Percentiles rank a stretch among this genome's conserved stretches.
These are phyloP conservation scores for Dastarcus helophoroides DNA, from an alignment of 2,888 invertebrate species.

Conservation along the genomic window DNA sequence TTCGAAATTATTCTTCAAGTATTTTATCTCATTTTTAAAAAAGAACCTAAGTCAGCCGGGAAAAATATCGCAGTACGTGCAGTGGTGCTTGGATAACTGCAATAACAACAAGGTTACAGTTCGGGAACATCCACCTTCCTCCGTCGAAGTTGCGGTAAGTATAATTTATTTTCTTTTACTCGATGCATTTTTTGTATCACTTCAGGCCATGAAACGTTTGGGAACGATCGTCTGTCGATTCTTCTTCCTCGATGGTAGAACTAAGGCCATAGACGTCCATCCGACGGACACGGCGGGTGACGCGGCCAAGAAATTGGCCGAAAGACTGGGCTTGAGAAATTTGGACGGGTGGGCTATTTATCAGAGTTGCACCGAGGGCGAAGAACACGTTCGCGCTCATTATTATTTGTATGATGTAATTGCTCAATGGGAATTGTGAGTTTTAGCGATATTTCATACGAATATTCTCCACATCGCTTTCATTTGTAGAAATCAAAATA, in stretches of 20 bases:
- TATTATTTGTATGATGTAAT: constrained; percentile 91
- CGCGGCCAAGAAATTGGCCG: constrained; percentile 78
- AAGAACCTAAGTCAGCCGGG: constrained; percentile 58
- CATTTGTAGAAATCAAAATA: constrained; percentile 29
- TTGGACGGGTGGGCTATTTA: constrained; percentile 93
- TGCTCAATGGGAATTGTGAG: constrained; percentile 86
- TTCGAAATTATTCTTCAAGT: constrained; percentile 68
- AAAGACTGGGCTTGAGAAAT: constrained; percentile 71
- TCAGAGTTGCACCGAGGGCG: constrained; percentile 74
- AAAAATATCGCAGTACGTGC: constrained; percentile 71
- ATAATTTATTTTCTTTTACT: background rate
- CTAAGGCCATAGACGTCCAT: constrained; percentile 91
- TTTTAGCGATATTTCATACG: constrained; percentile 13
- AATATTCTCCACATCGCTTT: background rate
- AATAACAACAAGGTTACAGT: constrained; percentile 74
- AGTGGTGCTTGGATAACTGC: constrained; percentile 90
- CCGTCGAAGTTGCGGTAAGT: constrained; percentile 83
- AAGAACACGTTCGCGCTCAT: constrained; percentile 83
- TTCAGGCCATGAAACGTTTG: constrained; percentile 75
- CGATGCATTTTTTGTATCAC: too few species aligned
- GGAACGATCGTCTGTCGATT: constrained; percentile 89
- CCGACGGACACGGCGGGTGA: constrained; percentile 90
- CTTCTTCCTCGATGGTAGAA: constrained; percentile 89
- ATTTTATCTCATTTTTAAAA: constrained; percentile 64
- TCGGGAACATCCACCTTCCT: constrained; percentile 76